phyloP scores from a whole-genome alignment of 2,113 vertebrate genomes.

The Ophiodon elongatus region DNA sequence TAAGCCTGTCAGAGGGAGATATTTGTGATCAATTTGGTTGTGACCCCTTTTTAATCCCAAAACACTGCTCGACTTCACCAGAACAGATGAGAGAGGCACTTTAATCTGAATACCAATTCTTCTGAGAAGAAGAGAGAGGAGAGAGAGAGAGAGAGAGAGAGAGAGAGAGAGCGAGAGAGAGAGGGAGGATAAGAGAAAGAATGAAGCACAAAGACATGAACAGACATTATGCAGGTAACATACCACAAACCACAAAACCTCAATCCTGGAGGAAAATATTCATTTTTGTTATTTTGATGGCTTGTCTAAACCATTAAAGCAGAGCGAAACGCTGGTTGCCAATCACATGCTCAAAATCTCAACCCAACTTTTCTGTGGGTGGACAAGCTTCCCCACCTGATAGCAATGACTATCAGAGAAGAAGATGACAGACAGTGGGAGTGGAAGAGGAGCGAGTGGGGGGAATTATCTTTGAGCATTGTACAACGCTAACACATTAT shows the following conservation, averaged over 20 bases:
- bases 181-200: constrained; percentile 11
- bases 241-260: constrained; percentile 24
- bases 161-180: constrained; percentile 17
- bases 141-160: constrained; percentile 18
- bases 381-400: constrained; percentile 52
- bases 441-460: neutral
- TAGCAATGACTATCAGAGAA: constrained; percentile 35
- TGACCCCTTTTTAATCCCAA: constrained; percentile 66
- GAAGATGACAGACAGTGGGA: constrained; percentile 37
- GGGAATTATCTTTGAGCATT: constrained; percentile 8
- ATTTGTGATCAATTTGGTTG: constrained; percentile 65
- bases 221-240: constrained; percentile 39
- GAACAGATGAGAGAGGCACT: constrained; percentile 42
- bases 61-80: constrained; percentile 20
- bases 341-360: constrained; percentile 55
- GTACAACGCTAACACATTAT: neutral
- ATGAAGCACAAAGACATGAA: constrained; percentile 30
- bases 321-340: constrained; percentile 43
- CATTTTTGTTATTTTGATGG: constrained; percentile 48
- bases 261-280: constrained; percentile 35
- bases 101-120: constrained; percentile 46
- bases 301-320: constrained; percentile 47
- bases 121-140: constrained; percentile 8
- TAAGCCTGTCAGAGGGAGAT: constrained; percentile 55
- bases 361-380: constrained; percentile 55